A percentile compares a stretch with the other conserved stretches of the same genome.
Evolutionary conservation across 1,140 invertebrate genomes (phyloP).

Genomic region (Halictus rubicundus): DNA sequence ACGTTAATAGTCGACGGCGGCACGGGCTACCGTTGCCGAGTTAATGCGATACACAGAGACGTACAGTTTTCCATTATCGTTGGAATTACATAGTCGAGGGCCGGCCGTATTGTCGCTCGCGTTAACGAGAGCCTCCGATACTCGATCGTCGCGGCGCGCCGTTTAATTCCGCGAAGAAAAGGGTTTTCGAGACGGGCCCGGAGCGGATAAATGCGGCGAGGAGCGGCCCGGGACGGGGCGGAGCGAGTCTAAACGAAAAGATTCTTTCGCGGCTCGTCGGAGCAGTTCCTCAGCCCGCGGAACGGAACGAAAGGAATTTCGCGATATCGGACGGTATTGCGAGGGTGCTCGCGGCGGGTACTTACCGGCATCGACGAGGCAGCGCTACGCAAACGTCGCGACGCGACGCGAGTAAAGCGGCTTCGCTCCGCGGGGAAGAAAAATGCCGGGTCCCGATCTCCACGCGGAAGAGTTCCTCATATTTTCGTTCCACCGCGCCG

Average conservation of each 20-base stretch:
- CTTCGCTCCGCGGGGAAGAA: neutral
- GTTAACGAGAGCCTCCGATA: neutral
- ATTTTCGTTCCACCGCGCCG: slow-evolving; percentile 9
- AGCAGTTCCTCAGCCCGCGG: no score
- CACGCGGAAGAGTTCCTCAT: neutral
- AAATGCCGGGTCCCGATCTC: neutral
- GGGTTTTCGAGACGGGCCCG: no score
- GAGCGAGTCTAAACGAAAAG: no score
- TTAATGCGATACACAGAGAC: slow-evolving; percentile 37
- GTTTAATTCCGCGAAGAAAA: neutral
- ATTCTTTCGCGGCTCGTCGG: no score
- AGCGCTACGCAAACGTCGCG: neutral
- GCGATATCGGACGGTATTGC: neutral
- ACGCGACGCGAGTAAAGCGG: neutral
- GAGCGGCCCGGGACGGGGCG: no score
- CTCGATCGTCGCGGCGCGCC: neutral
- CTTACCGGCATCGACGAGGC: neutral
- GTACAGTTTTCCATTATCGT: slow-evolving; percentile 30
- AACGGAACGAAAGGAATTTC: no score
- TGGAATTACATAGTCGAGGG: neutral
- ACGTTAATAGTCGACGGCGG: slow-evolving; percentile 48
- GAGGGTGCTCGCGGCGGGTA: neutral
- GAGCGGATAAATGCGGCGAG: no score
- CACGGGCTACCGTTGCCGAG: slow-evolving; percentile 35
- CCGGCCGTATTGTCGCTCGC: neutral